Evolutionary conservation across 2,888 invertebrate species (phyloP).

Genomic region (Scrobipalpa costella): DNA sequence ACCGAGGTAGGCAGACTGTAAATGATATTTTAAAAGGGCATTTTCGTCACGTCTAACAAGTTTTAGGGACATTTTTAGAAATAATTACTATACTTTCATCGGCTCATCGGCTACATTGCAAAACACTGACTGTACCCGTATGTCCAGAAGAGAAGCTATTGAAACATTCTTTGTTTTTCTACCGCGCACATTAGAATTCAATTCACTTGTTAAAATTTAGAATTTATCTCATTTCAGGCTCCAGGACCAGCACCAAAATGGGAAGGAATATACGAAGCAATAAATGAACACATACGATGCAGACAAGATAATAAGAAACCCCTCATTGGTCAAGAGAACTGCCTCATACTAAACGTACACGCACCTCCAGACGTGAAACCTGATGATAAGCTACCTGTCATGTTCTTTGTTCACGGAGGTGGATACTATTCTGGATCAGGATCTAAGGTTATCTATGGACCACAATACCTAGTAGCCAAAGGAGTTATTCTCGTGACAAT

Average conservation of each 20-base stretch:
- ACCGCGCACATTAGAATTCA: no score
- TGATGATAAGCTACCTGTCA: constrained; percentile 54
- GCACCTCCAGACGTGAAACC: constrained; percentile 47
- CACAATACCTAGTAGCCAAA: constrained; percentile 58
- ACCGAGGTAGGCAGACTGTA: no score
- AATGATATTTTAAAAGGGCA: no score
- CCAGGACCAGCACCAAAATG: constrained; percentile 63
- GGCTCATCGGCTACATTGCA: no score
- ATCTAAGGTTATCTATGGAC: constrained; percentile 54
- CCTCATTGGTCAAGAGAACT: constrained; percentile 53
- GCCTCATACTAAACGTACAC: constrained; percentile 60
- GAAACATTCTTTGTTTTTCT: no score
- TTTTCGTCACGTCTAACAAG: no score
- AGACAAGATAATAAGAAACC: constrained; percentile 43
- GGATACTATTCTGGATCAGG: constrained; percentile 63
- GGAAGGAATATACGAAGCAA: constrained; percentile 58
- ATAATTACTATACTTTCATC: no score
- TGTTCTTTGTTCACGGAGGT: constrained; percentile 71
- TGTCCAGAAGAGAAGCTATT: no score
- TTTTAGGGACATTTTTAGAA: no score
- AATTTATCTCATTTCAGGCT: constrained; percentile 47
- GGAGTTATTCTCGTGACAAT: constrained; percentile 62
- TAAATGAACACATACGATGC: constrained; percentile 59
- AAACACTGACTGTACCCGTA: no score
- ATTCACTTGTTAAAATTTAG: neutral